Conservation (phyloP, 2,113 vertebrate species). For the Cebidichthys violaceus region DNA sequence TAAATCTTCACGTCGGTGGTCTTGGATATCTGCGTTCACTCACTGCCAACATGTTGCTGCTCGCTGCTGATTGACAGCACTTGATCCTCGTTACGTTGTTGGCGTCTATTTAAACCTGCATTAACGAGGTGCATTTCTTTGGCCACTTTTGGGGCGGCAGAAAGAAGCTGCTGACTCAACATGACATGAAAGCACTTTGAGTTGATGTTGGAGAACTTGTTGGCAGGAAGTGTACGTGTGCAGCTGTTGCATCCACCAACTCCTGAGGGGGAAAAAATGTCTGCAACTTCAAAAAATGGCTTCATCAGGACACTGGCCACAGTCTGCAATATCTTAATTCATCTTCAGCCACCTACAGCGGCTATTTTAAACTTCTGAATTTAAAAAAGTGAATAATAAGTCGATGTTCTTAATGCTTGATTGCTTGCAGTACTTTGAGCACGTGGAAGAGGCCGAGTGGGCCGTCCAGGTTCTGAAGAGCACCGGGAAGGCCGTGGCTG, state of each 20-base stretch:
- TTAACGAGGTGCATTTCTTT: neutral
- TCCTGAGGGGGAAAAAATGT: neutral
- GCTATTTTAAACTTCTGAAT: neutral
- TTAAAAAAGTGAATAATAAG: neutral
- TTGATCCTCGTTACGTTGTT: neutral
- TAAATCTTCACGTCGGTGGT: neutral
- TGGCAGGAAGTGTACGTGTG: neutral
- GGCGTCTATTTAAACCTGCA: neutral
- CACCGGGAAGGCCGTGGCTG: slow-evolving; percentile 92
- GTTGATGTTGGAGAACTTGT: neutral
- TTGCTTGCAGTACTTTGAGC: slow-evolving; percentile 92
- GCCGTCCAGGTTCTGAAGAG: slow-evolving; percentile 92
- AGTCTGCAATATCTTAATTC: neutral
- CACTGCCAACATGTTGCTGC: neutral
- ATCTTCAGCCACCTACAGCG: neutral
- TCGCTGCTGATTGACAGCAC: neutral
- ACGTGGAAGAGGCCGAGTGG: slow-evolving; percentile 97
- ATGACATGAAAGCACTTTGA: neutral
- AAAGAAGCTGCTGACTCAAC: neutral
- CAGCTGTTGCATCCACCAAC: neutral
- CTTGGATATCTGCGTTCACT: neutral
- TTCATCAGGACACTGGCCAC: neutral
- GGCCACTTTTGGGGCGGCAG: neutral
- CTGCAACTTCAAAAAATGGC: neutral
- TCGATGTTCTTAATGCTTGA: neutral